Evolutionary conservation across 2,113 vertebrate genomes (phyloP).

Genomic region (Pollimyrus isidori): DNA sequence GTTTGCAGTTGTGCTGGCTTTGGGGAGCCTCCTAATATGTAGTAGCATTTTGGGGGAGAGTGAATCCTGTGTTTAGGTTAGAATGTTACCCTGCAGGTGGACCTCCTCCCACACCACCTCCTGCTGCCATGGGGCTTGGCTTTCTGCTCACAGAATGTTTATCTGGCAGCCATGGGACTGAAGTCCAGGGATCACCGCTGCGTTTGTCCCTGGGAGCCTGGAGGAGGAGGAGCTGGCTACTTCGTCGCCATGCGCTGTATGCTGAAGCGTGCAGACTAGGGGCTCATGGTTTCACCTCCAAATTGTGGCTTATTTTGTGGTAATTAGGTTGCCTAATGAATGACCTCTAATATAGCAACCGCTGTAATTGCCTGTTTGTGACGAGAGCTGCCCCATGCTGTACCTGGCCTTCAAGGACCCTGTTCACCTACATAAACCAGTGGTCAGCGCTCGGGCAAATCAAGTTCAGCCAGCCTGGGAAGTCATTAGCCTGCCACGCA

Average conservation of each 20-base stretch:
- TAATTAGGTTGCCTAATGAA: not conserved
- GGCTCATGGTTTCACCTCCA: not conserved
- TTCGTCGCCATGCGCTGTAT: not conserved
- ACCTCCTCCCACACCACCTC: not conserved
- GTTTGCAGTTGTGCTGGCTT: not conserved
- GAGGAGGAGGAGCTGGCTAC: not conserved
- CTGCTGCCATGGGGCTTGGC: not conserved
- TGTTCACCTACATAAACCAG: not conserved
- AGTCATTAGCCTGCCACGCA: not conserved
- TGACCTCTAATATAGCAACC: not conserved
- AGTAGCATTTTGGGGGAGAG: not conserved
- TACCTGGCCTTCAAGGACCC: not conserved
- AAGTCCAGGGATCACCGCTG: not conserved
- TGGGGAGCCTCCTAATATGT: not conserved
- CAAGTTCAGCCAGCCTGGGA: not conserved
- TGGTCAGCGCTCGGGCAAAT: not conserved
- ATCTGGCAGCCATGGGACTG: constrained; percentile 2
- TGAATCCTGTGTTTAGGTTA: not conserved
- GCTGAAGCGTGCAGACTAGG: not conserved
- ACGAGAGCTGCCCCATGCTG: not conserved
- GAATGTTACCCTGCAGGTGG: not conserved
- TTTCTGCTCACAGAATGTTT: not conserved
- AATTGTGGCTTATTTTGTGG: not conserved
- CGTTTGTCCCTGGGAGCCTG: not conserved
- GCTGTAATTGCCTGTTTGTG: not conserved